Percentiles rank a stretch among this genome's conserved stretches.
phyloP scores from a whole-genome alignment of 2,888 invertebrate species.

The Plebejus argus region DNA sequence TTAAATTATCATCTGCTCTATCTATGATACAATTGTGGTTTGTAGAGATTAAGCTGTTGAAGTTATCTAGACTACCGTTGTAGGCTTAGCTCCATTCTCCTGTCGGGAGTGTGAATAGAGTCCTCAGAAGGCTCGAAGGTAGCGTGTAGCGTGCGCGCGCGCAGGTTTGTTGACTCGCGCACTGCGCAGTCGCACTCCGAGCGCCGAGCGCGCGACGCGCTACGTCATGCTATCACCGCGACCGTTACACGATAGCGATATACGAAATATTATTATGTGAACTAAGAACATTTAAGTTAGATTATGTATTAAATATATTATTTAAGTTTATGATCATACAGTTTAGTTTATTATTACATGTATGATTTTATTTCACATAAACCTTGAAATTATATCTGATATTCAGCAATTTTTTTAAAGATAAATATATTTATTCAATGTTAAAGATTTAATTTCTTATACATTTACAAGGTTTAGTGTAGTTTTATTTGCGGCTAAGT shows the following conservation, averaged over 20 bases:
- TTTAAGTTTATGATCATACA: not conserved
- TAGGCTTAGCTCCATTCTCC: slow-evolving; percentile 33
- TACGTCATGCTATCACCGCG: slow-evolving; percentile 32
- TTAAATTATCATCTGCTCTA: not conserved
- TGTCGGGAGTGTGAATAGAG: slow-evolving; percentile 21
- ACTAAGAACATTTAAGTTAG: slow-evolving; percentile 1
- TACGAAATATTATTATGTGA: slow-evolving; percentile 20
- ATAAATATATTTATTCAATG: slow-evolving; percentile 19
- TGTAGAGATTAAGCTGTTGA: not conserved
- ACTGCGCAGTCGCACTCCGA: slow-evolving; percentile 58
- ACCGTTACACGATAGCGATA: not conserved
- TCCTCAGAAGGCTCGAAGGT: not conserved
- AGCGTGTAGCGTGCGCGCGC: slow-evolving; percentile 38
- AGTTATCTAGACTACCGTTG: slow-evolving; percentile 2
- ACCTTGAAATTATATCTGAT: not conserved
- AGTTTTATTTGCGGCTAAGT: not conserved
- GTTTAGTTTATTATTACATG: slow-evolving; percentile 15
- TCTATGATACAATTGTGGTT: not conserved
- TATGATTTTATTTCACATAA: slow-evolving; percentile 6
- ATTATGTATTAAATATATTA: not conserved
- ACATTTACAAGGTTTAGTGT: slow-evolving; percentile 15
- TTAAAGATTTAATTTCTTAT: slow-evolving; percentile 16
- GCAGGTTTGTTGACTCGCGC: slow-evolving; percentile 38
- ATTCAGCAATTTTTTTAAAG: not conserved
- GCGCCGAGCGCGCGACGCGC: slow-evolving; percentile 73